These are phyloP conservation scores for Micronisus gabar DNA, from an alignment of 2,113 vertebrate genomes.

Conservation along the genomic window DNA sequence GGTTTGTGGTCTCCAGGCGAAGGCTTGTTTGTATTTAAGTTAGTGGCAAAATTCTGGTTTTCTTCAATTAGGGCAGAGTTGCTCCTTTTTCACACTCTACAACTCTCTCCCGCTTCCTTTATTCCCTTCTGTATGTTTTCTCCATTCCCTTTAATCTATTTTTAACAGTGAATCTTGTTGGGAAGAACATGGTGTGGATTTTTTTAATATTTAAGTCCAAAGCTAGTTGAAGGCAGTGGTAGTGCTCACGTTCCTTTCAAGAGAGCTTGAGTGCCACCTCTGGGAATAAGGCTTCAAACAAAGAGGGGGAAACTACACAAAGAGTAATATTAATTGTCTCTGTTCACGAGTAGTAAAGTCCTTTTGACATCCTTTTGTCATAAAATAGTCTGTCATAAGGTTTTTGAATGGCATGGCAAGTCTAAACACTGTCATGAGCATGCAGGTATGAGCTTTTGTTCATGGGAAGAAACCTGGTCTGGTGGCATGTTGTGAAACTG, in stretches of 20 bases:
- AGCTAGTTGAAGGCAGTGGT: background rate
- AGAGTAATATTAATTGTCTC: background rate
- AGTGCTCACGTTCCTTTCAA: background rate
- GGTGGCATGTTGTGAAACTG: background rate
- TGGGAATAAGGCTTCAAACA: background rate
- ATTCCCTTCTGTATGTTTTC: background rate
- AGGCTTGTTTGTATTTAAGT: slow-evolving; percentile 3
- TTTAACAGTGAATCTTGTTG: slow-evolving; percentile 29
- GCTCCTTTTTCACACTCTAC: background rate
- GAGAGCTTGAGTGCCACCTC: background rate
- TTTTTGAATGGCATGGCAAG: background rate
- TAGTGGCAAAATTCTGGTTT: background rate
- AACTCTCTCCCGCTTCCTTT: background rate
- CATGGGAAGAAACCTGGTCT: background rate
- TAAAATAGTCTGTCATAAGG: background rate
- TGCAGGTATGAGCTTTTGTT: background rate
- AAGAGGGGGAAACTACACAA: background rate
- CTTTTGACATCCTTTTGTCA: background rate
- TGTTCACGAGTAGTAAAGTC: background rate
- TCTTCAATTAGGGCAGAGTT: background rate
- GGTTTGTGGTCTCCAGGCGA: background rate
- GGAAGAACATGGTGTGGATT: background rate
- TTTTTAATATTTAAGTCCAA: slow-evolving; percentile 35
- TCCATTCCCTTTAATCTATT: slow-evolving; percentile 44
- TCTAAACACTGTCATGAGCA: background rate